Conservation (phyloP, 2,113 vertebrate genomes). For the Chaenogobius annularis region DNA sequence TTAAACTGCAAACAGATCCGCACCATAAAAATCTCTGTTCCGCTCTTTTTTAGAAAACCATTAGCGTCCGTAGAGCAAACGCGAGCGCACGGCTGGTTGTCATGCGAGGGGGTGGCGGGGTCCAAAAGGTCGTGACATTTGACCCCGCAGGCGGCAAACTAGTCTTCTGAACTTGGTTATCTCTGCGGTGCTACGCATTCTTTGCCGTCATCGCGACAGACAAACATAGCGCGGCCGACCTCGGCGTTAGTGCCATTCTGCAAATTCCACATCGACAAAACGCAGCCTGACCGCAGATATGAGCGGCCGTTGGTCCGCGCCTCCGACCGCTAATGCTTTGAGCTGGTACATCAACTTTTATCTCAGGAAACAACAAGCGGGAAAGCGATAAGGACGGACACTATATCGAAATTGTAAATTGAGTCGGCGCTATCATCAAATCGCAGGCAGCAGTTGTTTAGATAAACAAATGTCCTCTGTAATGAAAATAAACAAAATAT, state of each 20-base stretch:
- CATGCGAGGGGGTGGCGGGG: not conserved
- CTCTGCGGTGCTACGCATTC: constrained; percentile 22
- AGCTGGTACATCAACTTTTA: not conserved
- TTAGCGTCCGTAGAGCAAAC: constrained; percentile 7
- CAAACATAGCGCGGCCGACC: constrained; percentile 35
- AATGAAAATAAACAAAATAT: too few species aligned
- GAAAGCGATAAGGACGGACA: too few species aligned
- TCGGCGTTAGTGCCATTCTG: constrained; percentile 38
- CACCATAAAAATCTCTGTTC: not conserved
- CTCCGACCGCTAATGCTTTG: not conserved
- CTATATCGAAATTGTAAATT: too few species aligned
- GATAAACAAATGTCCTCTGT: too few species aligned
- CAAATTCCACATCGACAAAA: constrained; percentile 48
- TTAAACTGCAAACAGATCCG: constrained; percentile 6
- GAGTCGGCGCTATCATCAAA: too few species aligned
- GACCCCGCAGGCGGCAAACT: constrained; percentile 14
- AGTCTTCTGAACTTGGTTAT: constrained; percentile 25
- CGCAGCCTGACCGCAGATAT: constrained; percentile 15
- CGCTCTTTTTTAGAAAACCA: constrained; percentile 9
- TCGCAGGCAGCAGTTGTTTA: too few species aligned
- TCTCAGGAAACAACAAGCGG: not conserved
- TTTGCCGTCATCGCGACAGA: constrained; percentile 26
- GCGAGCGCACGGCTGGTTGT: constrained; percentile 7
- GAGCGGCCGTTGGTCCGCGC: not conserved
- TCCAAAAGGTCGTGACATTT: constrained; percentile 27